phyloP scores from a whole-genome alignment of 2,113 vertebrate species.

The Micronisus gabar region DNA sequence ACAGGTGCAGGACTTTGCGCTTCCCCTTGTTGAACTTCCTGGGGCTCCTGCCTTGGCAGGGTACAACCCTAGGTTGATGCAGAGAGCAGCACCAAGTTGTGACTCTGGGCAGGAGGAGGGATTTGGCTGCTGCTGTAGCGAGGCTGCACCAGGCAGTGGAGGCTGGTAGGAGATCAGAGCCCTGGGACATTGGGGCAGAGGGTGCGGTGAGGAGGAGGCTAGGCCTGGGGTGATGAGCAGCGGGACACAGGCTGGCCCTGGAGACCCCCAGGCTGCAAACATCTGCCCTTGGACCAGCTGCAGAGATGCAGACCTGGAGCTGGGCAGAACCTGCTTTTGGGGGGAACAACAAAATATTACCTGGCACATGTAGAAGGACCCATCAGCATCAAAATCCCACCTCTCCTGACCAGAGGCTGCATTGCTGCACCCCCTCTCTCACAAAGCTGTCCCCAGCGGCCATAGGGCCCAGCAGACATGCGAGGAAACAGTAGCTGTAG shows the following conservation, averaged over 20 bases:
- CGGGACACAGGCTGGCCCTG: background rate
- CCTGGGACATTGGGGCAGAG: fast-evolving
- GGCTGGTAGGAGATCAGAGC: background rate
- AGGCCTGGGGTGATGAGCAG: background rate
- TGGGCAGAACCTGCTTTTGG: background rate
- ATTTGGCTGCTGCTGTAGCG: fast-evolving
- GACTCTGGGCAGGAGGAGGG: background rate
- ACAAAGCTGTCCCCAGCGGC: background rate
- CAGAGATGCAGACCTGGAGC: background rate
- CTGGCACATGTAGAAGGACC: background rate
- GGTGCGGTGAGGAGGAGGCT: fast-evolving
- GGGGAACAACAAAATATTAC: background rate
- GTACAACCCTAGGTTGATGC: too few relatives aligned
- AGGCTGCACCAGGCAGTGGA: fast-evolving
- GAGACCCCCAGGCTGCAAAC: background rate
- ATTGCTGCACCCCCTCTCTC: fast-evolving
- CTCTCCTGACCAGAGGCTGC: background rate
- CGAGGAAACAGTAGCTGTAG: background rate
- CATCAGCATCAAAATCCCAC: background rate
- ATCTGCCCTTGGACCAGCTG: background rate
- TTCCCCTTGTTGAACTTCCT: background rate
- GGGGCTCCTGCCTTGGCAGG: background rate
- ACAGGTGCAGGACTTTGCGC: background rate
- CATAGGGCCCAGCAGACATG: fast-evolving
- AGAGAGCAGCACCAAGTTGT: background rate